Evolutionary conservation across 2,113 vertebrate genomes (phyloP).

Genomic region (Ailuropoda melanoleuca): DNA sequence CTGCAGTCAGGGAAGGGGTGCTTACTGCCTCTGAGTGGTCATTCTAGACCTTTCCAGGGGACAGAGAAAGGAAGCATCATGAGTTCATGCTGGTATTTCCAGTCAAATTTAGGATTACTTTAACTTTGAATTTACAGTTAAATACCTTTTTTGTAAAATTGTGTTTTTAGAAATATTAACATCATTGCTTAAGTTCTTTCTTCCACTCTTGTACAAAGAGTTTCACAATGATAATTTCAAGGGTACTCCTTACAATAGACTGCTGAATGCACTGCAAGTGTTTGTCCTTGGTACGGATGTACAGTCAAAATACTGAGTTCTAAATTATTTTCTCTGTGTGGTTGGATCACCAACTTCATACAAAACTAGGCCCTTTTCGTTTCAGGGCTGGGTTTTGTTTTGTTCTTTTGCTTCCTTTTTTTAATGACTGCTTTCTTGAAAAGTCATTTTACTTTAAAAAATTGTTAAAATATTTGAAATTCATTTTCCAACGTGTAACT

Average conservation of each 20-base stretch:
- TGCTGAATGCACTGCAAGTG: neutral
- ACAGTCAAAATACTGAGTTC: neutral
- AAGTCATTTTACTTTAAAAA: neutral
- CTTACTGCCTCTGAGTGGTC: fast-evolving
- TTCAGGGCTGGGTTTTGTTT: neutral
- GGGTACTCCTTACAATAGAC: neutral
- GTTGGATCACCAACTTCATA: neutral
- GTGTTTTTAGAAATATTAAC: neutral
- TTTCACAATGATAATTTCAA: neutral
- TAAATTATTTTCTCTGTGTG: neutral
- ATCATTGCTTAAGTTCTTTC: neutral
- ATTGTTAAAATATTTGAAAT: neutral
- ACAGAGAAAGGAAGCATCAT: neutral
- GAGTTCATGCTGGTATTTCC: neutral
- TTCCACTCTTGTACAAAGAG: neutral
- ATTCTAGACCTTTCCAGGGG: neutral
- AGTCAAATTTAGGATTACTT: neutral
- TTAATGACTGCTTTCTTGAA: neutral
- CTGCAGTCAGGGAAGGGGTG: fast-evolving
- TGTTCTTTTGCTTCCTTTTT: neutral
- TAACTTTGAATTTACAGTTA: neutral
- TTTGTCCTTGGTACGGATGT: neutral
- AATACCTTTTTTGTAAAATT: neutral
- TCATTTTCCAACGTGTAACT: neutral
- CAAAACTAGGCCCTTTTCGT: neutral